Base-by-base conservation (phyloP, 2,888 invertebrate genomes). In the Philhelius pedissequus region DNA sequence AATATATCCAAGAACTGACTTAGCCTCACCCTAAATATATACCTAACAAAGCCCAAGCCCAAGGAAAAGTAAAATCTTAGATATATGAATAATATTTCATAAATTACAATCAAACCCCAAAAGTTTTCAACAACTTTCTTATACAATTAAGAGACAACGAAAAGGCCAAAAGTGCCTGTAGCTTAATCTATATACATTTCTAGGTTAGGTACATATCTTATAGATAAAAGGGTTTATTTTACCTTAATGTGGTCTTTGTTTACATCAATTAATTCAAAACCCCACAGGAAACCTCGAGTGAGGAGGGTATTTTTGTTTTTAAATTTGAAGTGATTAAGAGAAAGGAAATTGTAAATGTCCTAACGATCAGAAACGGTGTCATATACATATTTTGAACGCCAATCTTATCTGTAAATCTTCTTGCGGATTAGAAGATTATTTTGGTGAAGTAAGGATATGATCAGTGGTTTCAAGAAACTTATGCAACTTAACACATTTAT, bases 201-300 rank as follows among this genome's bases (percentile, higher is more conserved):
- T n/a, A n/a, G n/a, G n/a, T n/a, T n/a, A n/a, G n/a, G n/a, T 38
- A n/a, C 25, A 18, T 54, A 18, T 32, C 56, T 56, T 3, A n/a
- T n/a, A 56, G 56, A 32, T 56, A 58, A 27, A 73, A 64, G 38
- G 60, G 35, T 35, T 43, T 32, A 25, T 18, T 60, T 62, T 32
- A 69, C 62, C 54, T 64, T 64, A 56, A 71, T 54, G 30, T 54
- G 56, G 25, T 43, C 71, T 64, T 64, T 71, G 62, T 62, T 54
- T 13, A 25, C 69, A 77, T 69, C 69, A 76, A 69, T 76, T 69
- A 69, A 68, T 56, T 56, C 32, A 32, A 35, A 35, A 27, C 11
- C 30, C 8, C 27, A 18, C 15, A 54, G n/a, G n/a, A 54, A 52
- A 0, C 15, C 22, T 9, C 13, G 1, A n/a, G n/a, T n/a, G n/a